Evolutionary conservation across 1,140 invertebrate genomes (phyloP).

Genomic region (Limonius californicus): DNA sequence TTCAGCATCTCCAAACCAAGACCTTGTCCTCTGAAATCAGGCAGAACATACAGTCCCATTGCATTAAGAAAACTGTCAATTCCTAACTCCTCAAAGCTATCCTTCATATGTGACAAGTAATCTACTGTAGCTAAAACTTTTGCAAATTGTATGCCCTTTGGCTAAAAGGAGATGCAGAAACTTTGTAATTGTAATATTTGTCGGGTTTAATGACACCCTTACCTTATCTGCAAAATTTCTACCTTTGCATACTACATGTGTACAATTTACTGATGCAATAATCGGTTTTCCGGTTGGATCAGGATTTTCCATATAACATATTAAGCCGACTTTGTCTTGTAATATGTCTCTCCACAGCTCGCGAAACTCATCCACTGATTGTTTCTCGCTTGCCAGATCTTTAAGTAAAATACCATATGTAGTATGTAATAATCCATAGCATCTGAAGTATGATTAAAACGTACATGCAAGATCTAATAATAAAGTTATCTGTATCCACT

Average conservation of each 20-base stretch:
- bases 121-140: background rate
- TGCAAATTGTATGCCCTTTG: background rate
- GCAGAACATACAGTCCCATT: conserved; percentile 46
- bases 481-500: no score
- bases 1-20: conserved; percentile 48
- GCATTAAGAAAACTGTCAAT: conserved; percentile 47
- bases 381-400: no score
- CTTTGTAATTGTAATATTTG: background rate
- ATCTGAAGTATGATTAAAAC: no score
- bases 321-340: conserved; percentile 1
- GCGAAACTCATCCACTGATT: no score
- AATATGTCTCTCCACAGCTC: no score
- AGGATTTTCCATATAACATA: conserved; percentile 18
- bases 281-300: conserved; percentile 14
- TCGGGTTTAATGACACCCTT: no score
- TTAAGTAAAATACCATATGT: no score
- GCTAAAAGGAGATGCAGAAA: background rate
- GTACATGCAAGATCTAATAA: no score
- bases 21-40: conserved; percentile 48
- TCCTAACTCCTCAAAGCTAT: conserved; percentile 40
- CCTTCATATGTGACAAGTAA: background rate
- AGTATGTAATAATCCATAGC: no score
- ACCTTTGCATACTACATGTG: background rate
- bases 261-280: conserved; percentile 17
- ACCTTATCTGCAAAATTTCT: no score